Evolutionary conservation across 1,140 invertebrate genomes (phyloP).

Genomic region (Leptinotarsa undecemlineata): DNA sequence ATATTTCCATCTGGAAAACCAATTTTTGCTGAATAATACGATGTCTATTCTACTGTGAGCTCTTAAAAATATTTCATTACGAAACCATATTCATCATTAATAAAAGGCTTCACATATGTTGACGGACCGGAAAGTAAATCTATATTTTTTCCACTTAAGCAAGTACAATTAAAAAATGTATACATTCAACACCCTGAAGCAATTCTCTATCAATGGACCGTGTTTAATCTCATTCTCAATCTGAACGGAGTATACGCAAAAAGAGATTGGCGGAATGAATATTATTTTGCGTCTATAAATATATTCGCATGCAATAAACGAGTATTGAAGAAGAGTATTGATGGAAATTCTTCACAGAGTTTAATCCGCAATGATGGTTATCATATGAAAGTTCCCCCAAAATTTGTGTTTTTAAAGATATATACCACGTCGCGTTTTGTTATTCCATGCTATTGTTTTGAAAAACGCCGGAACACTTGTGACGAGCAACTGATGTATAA

Average conservation of each 20-base stretch:
- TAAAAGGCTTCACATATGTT: constrained; percentile 12
- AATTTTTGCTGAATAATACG: background rate
- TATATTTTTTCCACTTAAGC: constrained; percentile 41
- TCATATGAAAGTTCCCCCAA: too few species aligned
- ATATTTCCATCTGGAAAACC: background rate
- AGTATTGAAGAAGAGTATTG: too few species aligned
- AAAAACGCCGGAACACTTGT: too few species aligned
- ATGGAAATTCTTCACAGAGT: too few species aligned
- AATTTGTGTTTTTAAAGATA: too few species aligned
- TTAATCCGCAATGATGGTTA: too few species aligned
- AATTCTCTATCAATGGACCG: constrained; percentile 43
- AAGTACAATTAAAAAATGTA: constrained; percentile 44
- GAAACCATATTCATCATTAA: constrained; percentile 1
- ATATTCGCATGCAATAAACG: background rate
- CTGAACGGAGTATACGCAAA: constrained; percentile 36
- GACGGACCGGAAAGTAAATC: constrained; percentile 33
- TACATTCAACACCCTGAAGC: constrained; percentile 37
- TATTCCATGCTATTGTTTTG: too few species aligned
- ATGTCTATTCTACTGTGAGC: background rate
- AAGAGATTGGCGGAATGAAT: constrained; percentile 36
- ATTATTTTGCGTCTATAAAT: constrained; percentile 5
- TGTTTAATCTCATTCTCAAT: constrained; percentile 43
- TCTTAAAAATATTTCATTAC: constrained; percentile 1
- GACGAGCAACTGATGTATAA: too few species aligned
- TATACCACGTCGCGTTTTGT: too few species aligned